These are phyloP conservation scores for Drosophila peninsularis DNA, from an alignment of 2,888 invertebrate species.

Conservation along the genomic window DNA sequence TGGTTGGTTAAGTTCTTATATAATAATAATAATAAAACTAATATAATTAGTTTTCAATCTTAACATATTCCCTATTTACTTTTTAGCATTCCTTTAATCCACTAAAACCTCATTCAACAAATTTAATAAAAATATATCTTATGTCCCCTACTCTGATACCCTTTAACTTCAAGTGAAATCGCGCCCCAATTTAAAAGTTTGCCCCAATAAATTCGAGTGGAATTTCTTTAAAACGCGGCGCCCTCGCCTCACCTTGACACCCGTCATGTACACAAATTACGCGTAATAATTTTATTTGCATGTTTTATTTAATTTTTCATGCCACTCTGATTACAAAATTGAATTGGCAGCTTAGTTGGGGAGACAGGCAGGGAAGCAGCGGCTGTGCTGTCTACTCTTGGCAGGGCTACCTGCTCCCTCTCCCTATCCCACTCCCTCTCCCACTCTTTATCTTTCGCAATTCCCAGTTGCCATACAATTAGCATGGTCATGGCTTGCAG, in stretches of 20 bases:
- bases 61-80: too few relatives aligned
- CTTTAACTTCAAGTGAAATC: too few relatives aligned
- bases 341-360: conserved; percentile 79
- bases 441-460: conserved; percentile 8
- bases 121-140: too few relatives aligned
- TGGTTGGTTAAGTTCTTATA: too few relatives aligned
- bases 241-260: conserved; percentile 18
- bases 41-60: too few relatives aligned
- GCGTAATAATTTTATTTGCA: conserved; percentile 80
- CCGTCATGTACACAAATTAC: conserved; percentile 66
- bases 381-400: not conserved
- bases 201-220: not conserved
- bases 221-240: conserved; percentile 10
- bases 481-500: conserved; percentile 55
- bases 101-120: too few relatives aligned
- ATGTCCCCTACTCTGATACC: too few relatives aligned
- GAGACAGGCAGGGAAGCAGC: too few relatives aligned
- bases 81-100: too few relatives aligned
- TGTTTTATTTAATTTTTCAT: conserved; percentile 80
- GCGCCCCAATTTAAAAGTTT: not conserved
- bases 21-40: too few relatives aligned
- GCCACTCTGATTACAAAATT: conserved; percentile 79
- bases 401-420: not conserved
- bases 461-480: conserved; percentile 74
- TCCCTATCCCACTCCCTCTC: not conserved